Evolutionary conservation across 2,888 invertebrate species (phyloP), one percentile per base, ranked within the genome.

Genomic region (Plebejus argus): DNA sequence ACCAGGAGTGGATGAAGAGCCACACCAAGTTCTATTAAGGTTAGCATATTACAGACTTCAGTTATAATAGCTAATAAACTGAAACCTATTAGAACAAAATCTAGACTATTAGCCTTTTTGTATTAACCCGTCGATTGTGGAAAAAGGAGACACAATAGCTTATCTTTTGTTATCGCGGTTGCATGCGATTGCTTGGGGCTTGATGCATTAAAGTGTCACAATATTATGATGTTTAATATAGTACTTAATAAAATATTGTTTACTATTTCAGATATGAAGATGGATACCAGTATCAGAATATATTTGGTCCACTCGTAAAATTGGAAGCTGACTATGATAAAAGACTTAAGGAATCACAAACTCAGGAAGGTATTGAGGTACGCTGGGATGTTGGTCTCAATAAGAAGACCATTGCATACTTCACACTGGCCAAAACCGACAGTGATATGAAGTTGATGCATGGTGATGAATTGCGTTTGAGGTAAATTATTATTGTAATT

Each of bases 371-470:
- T 83, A 99, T 99, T 79, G 98, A 99, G 86, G 99, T 99, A 1
- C 96, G 99, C 77, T 99, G 99, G 99, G 99, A 99, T 86, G 97
- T 99, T 12, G 99, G 99, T 0, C 95, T 99, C 35, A 99, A 99
- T 88, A 99, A 99, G 92, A 99, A 99, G 88, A 98, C 98, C 0
- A 98, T 99, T 78, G 99, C 99, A 0, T 99, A 99, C 89, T 99
- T 99, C 88, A 98, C 98, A 77, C 95, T 99, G 77, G 98, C 99
- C 3, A 99, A 99, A 93, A 99, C 99, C 3, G 98, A 99, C 86
- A 99, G 99, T 79, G 99, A 99, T 86, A 99, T 99, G 98, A 98
- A 99, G 88, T 92, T 99, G 77, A 99, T 99, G 99, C 99, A 99
- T 87, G 99, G 99, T 8, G 99, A 99, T 94, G 99, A 99, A 88